Evolutionary conservation across 1,140 invertebrate species (phyloP).

Genomic region (Leguminivora glycinivorella): DNA sequence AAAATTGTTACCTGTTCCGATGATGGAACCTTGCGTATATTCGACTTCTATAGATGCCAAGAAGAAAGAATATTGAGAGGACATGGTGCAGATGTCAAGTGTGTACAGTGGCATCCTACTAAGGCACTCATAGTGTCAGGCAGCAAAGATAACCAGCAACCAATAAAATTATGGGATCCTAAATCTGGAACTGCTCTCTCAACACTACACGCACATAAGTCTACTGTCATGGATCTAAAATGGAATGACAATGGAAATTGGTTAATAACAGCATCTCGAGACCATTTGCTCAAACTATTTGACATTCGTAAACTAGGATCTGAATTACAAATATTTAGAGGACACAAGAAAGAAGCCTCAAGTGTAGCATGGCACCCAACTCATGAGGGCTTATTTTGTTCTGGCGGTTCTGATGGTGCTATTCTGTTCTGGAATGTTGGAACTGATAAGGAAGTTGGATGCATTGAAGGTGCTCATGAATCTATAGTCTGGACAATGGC

Average conservation of each 20-base stretch:
- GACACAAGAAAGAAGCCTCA: constrained; percentile 99
- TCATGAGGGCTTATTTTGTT: constrained; percentile 97
- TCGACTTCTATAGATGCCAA: constrained; percentile 98
- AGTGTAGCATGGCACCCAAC: constrained; percentile 98
- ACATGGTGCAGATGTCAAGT: constrained; percentile 99
- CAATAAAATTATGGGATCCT: constrained; percentile 99
- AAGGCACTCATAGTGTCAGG: constrained; percentile 98
- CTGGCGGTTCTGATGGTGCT: constrained; percentile 97
- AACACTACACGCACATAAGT: constrained; percentile 98
- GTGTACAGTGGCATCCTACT: constrained; percentile 99
- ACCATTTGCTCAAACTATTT: constrained; percentile 98
- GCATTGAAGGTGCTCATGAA: constrained; percentile 98
- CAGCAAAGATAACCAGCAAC: constrained; percentile 99
- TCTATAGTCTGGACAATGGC: constrained; percentile 99
- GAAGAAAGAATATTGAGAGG: constrained; percentile 98
- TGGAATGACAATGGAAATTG: constrained; percentile 99
- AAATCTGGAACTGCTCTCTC: constrained; percentile 94
- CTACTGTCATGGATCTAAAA: constrained; percentile 98
- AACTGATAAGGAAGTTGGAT: constrained; percentile 98
- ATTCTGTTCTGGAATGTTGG: constrained; percentile 99
- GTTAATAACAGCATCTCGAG: constrained; percentile 98
- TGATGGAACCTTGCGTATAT: constrained; percentile 98
- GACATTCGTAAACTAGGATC: constrained; percentile 96
- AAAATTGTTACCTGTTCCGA: constrained; percentile 99
- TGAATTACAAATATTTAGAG: constrained; percentile 97